Conservation (phyloP, 2,797 vertebrate species). For the Hippopotamyrus pictus region DNA sequence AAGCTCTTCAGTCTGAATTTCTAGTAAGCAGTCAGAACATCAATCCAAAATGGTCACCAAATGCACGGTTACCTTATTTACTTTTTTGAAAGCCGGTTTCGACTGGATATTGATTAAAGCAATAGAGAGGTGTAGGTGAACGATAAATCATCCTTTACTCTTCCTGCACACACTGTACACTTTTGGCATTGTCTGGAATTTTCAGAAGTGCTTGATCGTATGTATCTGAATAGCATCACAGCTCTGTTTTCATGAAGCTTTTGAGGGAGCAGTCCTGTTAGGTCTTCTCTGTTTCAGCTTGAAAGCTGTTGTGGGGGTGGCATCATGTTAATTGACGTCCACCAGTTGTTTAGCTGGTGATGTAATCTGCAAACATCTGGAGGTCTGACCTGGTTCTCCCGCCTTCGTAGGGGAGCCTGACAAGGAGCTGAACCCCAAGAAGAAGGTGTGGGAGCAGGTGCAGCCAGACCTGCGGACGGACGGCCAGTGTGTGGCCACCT, state of each 20-base stretch:
- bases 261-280: neutral
- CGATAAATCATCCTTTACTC: neutral
- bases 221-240: neutral
- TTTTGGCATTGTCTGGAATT: neutral
- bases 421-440: slow-evolving; percentile 95
- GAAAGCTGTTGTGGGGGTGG: neutral
- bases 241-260: neutral
- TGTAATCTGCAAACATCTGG: neutral
- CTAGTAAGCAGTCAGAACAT: neutral
- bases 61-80: neutral
- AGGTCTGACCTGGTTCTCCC: neutral
- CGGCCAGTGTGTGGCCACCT: slow-evolving; percentile 78
- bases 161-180: neutral
- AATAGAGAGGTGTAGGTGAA: neutral
- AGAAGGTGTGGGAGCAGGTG: slow-evolving; percentile 98
- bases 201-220: neutral
- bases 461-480: slow-evolving; percentile 87
- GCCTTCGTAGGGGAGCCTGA: slow-evolving; percentile 80
- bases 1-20: neutral
- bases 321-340: neutral
- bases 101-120: neutral
- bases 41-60: neutral
- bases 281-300: neutral
- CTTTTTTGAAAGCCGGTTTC: neutral
- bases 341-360: neutral